Evolutionary conservation across 2,888 invertebrate genomes (phyloP).

Genomic region (Ceramica pisi): DNA sequence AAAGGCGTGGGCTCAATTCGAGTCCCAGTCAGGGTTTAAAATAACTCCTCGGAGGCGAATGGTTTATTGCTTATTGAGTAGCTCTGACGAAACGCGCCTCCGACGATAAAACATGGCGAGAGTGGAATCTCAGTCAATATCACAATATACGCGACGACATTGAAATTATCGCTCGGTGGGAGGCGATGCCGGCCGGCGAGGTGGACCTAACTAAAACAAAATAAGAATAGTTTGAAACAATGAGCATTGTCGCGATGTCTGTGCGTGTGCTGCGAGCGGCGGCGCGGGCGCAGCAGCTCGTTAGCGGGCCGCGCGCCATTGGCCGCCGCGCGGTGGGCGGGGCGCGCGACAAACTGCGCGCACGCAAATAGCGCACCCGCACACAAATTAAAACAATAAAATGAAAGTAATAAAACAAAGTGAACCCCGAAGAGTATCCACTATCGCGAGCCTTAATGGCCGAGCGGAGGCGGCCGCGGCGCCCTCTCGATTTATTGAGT

Average conservation of each 20-base stretch:
- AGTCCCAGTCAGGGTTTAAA: conserved; percentile 85
- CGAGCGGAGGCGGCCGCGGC: conserved; percentile 83
- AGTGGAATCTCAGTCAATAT: conserved; percentile 89
- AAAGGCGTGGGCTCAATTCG: conserved; percentile 87
- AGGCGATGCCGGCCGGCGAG: conserved; percentile 80
- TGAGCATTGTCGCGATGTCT: conserved; percentile 87
- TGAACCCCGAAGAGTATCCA: conserved; percentile 85
- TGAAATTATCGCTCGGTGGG: conserved; percentile 90
- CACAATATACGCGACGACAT: conserved; percentile 88
- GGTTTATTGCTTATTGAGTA: conserved; percentile 91
- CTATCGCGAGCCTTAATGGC: conserved; percentile 89
- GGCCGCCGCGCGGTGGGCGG: conserved; percentile 84
- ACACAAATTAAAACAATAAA: conserved; percentile 91
- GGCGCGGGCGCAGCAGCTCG: conserved; percentile 75
- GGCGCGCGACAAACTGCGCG: conserved; percentile 88
- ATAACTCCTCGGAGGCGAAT: conserved; percentile 89
- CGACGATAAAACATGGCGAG: conserved; percentile 86
- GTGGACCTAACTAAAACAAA: conserved; percentile 85
- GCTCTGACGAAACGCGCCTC: conserved; percentile 88
- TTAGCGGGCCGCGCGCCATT: conserved; percentile 81
- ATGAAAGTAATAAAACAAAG: conserved; percentile 90
- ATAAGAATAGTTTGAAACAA: conserved; percentile 89
- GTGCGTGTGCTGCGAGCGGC: conserved; percentile 67
- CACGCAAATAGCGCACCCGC: conserved; percentile 90
- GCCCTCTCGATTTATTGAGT: conserved; percentile 84